A percentile compares a stretch with the other conserved stretches of the same genome.
Evolutionary conservation across 2,888 invertebrate genomes (phyloP).

Genomic region (Drosophila prolongata): DNA sequence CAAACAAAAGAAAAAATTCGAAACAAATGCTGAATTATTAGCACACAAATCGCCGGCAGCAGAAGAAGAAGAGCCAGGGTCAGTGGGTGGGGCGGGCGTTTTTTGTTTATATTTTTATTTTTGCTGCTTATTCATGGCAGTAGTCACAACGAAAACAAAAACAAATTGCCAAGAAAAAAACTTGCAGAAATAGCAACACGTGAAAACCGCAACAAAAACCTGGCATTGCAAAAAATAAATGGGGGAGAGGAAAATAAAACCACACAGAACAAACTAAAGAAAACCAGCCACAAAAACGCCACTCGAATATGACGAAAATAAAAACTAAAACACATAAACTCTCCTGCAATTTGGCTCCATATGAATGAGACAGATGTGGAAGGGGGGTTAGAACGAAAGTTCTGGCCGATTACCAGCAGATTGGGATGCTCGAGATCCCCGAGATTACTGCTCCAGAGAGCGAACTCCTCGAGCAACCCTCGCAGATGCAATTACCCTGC

Average conservation of each 20-base stretch:
- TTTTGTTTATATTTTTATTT: slow-evolving; percentile 41
- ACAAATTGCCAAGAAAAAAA: slow-evolving; percentile 37
- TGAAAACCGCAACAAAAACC: slow-evolving; percentile 67
- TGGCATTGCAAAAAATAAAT: slow-evolving; percentile 27
- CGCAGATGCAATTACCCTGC: slow-evolving; percentile 37
- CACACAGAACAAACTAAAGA: slow-evolving; percentile 51
- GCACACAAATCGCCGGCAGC: slow-evolving; percentile 56
- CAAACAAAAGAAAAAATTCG: slow-evolving; percentile 29
- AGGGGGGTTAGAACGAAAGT: slow-evolving; percentile 43
- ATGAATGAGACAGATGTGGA: slow-evolving; percentile 30
- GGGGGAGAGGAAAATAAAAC: slow-evolving; percentile 47
- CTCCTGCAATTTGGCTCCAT: slow-evolving; percentile 44
- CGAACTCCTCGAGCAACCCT: slow-evolving; percentile 26
- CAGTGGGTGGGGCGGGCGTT: slow-evolving; percentile 23
- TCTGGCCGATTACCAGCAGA: background rate
- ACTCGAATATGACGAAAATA: slow-evolving; percentile 51
- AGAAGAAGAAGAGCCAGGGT: slow-evolving; percentile 18
- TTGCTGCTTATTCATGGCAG: slow-evolving; percentile 59
- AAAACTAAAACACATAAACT: slow-evolving; percentile 60
- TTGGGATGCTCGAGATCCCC: slow-evolving; percentile 15
- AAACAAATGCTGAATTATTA: slow-evolving; percentile 76
- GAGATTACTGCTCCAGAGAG: background rate
- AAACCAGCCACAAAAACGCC: slow-evolving; percentile 45
- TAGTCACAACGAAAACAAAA: slow-evolving; percentile 50
- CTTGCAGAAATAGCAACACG: slow-evolving; percentile 71